phyloP scores from a whole-genome alignment of 2,888 invertebrate species.

The Monopis laevigella region DNA sequence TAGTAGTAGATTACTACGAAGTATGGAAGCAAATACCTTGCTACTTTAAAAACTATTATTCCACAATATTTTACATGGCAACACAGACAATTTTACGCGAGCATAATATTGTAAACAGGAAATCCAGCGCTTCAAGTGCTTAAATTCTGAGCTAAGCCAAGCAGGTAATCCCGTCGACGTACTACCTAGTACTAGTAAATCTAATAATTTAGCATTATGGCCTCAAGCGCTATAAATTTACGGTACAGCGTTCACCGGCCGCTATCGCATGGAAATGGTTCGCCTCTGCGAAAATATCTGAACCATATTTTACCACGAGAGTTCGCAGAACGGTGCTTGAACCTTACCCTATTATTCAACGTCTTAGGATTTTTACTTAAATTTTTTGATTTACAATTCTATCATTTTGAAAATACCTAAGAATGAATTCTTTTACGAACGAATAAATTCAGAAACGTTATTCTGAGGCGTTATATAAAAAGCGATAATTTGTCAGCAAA shows the following conservation, averaged over 20 bases:
- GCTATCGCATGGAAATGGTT: slow-evolving; percentile 9
- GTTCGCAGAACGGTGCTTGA: slow-evolving; percentile 4
- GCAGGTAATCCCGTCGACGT: slow-evolving; percentile 10
- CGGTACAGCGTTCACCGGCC: slow-evolving; percentile 9
- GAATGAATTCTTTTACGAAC: too few relatives aligned
- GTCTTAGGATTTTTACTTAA: slow-evolving; percentile 7
- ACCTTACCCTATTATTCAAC: slow-evolving; percentile 9
- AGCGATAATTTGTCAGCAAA: too few relatives aligned
- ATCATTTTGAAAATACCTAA: too few relatives aligned
- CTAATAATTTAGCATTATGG: slow-evolving; percentile 12
- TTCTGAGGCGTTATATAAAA: too few relatives aligned
- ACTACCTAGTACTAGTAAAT: slow-evolving; percentile 9
- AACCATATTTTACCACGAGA: slow-evolving; percentile 9
- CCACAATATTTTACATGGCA: too few relatives aligned
- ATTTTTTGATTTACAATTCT: slow-evolving; percentile 1
- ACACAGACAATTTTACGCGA: too few relatives aligned
- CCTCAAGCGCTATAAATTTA: slow-evolving; percentile 12
- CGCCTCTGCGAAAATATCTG: slow-evolving; percentile 10
- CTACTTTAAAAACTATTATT: too few relatives aligned
- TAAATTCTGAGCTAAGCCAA: slow-evolving; percentile 9
- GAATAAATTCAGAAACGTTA: too few relatives aligned
- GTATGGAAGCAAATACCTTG: too few relatives aligned
- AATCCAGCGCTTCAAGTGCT: slow-evolving; percentile 9
- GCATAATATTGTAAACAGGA: too few relatives aligned
- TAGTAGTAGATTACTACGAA: too few relatives aligned